Evolutionary conservation across 2,888 invertebrate species (phyloP).

Genomic region (Hylaea fasciaria): DNA sequence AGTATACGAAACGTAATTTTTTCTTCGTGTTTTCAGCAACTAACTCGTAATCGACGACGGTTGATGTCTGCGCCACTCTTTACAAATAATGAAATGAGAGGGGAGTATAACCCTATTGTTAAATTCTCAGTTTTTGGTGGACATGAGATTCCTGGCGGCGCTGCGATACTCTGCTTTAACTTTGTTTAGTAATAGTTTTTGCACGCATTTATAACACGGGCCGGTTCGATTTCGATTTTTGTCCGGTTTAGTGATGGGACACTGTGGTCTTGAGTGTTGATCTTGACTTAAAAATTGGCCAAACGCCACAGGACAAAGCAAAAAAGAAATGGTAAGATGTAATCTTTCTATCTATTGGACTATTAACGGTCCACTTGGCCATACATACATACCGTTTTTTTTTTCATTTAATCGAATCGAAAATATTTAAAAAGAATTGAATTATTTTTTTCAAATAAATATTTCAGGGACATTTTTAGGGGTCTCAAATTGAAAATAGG

Average conservation of each 20-base stretch:
- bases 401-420: too few species aligned
- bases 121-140: conserved; percentile 67
- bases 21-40: neutral
- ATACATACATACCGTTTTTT: too few species aligned
- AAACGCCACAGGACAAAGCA: too few species aligned
- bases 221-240: conserved; percentile 35
- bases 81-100: conserved; percentile 55
- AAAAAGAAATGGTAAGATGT: too few species aligned
- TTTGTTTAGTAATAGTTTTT: conserved; percentile 41
- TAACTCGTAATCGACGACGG: conserved; percentile 1
- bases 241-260: conserved; percentile 29
- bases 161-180: conserved; percentile 38
- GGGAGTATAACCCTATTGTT: conserved; percentile 68
- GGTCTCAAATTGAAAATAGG: too few species aligned
- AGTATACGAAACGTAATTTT: neutral
- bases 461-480: too few species aligned
- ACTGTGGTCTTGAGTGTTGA: conserved; percentile 7
- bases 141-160: conserved; percentile 56
- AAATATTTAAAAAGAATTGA: too few species aligned
- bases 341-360: too few species aligned
- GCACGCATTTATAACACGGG: conserved; percentile 35
- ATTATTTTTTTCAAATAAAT: too few species aligned
- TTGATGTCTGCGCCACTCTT: conserved; percentile 34
- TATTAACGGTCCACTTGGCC: too few species aligned
- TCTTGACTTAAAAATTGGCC: too few species aligned